These are phyloP conservation scores for Eulemur albifrons DNA, from an alignment of 2,797 vertebrate species.

Conservation along the genomic window DNA sequence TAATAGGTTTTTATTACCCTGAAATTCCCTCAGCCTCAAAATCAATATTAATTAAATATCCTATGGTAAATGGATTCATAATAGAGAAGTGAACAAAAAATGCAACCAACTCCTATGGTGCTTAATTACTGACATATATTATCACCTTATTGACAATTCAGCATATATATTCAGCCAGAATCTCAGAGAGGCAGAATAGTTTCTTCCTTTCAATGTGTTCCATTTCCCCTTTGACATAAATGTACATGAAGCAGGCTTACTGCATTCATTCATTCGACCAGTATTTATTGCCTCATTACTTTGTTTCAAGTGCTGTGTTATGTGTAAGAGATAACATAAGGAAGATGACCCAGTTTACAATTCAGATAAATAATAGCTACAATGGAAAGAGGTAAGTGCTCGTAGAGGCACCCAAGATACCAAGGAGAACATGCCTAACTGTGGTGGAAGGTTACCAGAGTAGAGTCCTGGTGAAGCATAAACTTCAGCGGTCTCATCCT, in stretches of 20 bases:
- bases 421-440: neutral
- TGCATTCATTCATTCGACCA: neutral
- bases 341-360: neutral
- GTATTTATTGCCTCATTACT: neutral
- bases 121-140: slow-evolving; percentile 28
- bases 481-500: neutral
- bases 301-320: neutral
- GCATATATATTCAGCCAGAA: slow-evolving; percentile 22
- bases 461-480: neutral
- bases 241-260: neutral
- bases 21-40: slow-evolving; percentile 26
- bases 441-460: neutral
- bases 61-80: slow-evolving; percentile 23
- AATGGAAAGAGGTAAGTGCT: neutral
- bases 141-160: slow-evolving; percentile 35
- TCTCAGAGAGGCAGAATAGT: neutral
- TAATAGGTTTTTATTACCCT: slow-evolving; percentile 12
- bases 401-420: neutral
- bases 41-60: slow-evolving; percentile 67
- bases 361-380: neutral
- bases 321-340: neutral
- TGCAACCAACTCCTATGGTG: neutral
- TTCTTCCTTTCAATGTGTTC: neutral
- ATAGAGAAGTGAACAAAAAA: slow-evolving; percentile 27
- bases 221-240: neutral